These are phyloP conservation scores for Arctocebus calabarensis DNA, from an alignment of 2,797 vertebrate genomes.

Conservation along the genomic window DNA sequence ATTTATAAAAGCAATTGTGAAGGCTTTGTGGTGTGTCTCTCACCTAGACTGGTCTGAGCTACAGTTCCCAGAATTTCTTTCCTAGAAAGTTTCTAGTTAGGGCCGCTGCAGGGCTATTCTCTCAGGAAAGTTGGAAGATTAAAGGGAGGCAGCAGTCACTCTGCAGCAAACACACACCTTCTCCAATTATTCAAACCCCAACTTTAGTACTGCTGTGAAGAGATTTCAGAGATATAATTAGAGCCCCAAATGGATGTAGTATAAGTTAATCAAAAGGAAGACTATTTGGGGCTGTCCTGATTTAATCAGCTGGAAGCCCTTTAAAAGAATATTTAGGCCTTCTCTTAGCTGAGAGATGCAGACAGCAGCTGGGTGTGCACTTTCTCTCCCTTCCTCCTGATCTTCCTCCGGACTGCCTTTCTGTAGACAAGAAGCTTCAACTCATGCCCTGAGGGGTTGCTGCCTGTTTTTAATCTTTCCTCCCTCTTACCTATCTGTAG, in stretches of 20 bases:
- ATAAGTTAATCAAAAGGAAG: slow-evolving; percentile 20
- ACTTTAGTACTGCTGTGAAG: neutral
- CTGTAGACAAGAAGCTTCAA: neutral
- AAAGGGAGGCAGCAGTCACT: neutral
- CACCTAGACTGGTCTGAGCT: neutral
- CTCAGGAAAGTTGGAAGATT: neutral
- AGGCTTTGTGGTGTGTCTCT: neutral
- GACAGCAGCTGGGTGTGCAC: neutral
- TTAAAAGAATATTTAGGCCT: neutral
- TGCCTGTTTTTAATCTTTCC: neutral
- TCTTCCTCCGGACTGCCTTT: neutral
- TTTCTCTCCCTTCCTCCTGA: neutral
- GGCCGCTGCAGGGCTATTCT: neutral
- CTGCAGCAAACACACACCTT: neutral
- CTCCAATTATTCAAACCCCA: neutral
- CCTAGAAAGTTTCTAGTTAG: neutral
- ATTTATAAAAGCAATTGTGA: neutral
- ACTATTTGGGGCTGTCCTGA: neutral
- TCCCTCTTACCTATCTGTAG: neutral
- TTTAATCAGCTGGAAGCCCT: neutral
- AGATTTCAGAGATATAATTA: neutral
- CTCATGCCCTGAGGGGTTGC: rapidly evolving
- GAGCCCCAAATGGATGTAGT: neutral
- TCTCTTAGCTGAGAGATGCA: neutral
- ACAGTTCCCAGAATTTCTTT: neutral